Evolutionary conservation across 2,113 vertebrate species (phyloP).

Genomic region (Anguilla japonica): DNA sequence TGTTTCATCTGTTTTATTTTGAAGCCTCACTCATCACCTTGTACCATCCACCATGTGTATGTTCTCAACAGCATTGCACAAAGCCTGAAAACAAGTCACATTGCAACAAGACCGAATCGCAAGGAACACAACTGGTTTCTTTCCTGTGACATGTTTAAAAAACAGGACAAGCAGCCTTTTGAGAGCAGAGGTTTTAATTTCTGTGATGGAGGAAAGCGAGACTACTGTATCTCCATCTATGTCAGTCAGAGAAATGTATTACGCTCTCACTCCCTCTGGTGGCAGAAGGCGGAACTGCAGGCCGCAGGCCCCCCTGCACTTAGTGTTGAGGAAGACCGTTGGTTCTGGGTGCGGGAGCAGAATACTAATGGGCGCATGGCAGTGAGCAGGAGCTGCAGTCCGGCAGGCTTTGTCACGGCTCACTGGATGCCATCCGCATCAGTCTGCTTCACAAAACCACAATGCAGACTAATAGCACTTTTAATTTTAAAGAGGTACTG

Average conservation of each 20-base stretch:
- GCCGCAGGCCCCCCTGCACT: background rate
- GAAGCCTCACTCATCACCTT: background rate
- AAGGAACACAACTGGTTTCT: background rate
- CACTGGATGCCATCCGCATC: background rate
- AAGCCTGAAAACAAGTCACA: background rate
- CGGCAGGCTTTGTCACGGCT: conserved; percentile 12
- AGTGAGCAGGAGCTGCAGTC: conserved; percentile 15
- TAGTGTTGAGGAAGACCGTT: background rate
- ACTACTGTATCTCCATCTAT: background rate
- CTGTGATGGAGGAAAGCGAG: conserved; percentile 1
- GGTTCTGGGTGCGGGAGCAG: conserved; percentile 9
- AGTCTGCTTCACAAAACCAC: background rate
- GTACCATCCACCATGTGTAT: background rate
- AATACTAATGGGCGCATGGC: conserved; percentile 25
- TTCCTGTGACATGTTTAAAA: background rate
- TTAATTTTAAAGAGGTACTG: background rate
- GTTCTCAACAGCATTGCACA: background rate
- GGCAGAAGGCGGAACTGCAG: background rate
- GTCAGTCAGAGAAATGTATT: conserved; percentile 1
- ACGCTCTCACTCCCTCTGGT: conserved; percentile 23
- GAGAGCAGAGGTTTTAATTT: conserved; percentile 16
- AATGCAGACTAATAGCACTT: background rate
- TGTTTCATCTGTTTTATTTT: background rate
- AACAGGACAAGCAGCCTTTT: background rate
- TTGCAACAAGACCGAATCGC: too few species aligned